Evolutionary conservation across 1,140 invertebrate genomes (phyloP).

Genomic region (Triops cancriformis): DNA sequence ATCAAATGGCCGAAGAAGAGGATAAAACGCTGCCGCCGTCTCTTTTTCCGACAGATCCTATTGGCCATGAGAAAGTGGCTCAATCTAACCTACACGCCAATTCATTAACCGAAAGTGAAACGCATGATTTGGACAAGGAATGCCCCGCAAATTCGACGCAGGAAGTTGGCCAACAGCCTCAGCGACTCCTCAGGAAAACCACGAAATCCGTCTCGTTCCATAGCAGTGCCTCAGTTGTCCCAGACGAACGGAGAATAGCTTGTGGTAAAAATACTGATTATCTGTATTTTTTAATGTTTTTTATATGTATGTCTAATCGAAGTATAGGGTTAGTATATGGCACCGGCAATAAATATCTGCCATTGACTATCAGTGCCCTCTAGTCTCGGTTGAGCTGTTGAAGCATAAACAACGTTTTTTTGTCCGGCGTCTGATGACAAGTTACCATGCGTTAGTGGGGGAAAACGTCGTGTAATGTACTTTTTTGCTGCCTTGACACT

Average conservation of each 20-base stretch:
- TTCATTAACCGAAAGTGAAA: neutral
- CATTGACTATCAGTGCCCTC: too few species aligned
- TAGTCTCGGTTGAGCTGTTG: too few species aligned
- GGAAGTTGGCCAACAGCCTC: neutral
- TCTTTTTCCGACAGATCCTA: neutral
- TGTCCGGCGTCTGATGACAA: too few species aligned
- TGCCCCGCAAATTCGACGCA: neutral
- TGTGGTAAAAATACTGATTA: neutral
- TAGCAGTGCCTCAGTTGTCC: slow-evolving; percentile 2
- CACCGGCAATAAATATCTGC: too few species aligned
- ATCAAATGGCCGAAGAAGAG: neutral
- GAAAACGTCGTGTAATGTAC: too few species aligned
- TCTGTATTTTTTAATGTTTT: neutral
- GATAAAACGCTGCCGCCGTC: neutral
- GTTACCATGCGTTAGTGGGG: too few species aligned
- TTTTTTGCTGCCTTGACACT: too few species aligned
- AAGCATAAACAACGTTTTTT: too few species aligned
- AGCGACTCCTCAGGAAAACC: neutral
- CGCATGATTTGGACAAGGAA: neutral
- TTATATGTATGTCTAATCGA: neutral
- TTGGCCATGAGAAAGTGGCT: neutral
- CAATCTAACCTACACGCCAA: neutral
- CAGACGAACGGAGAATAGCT: neutral
- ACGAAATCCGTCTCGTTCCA: slow-evolving; percentile 5
- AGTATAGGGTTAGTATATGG: too few species aligned